A percentile compares a stretch with the other conserved stretches of the same genome.
These are phyloP conservation scores for Amblyjoppa fuscipennis DNA, from an alignment of 2,888 invertebrate genomes.

Conservation along the genomic window DNA sequence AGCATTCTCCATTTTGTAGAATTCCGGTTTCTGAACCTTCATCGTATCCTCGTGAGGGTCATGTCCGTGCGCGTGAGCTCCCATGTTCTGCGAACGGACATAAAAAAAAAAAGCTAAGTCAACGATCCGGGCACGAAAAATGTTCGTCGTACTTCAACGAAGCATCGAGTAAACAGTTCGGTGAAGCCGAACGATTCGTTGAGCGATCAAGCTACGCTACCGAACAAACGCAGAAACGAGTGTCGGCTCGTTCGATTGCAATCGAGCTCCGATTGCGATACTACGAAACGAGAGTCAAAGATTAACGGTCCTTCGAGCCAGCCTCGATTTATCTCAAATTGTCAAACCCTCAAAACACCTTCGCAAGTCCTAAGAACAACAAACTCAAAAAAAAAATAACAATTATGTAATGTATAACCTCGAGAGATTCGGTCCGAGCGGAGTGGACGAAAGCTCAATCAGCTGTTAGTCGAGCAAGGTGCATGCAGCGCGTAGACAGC, in stretches of 20 bases:
- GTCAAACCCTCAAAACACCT: not conserved
- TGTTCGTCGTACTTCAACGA: not conserved
- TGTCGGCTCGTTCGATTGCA: no score
- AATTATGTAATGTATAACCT: conserved; percentile 65
- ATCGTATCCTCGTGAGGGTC: conserved; percentile 78
- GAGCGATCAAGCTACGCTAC: not conserved
- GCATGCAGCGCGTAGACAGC: not conserved
- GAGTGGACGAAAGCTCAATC: not conserved
- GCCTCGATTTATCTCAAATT: not conserved
- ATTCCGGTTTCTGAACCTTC: conserved; percentile 90
- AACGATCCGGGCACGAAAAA: not conserved
- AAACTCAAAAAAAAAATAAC: conserved; percentile 15
- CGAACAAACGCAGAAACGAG: not conserved
- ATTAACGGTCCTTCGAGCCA: no score
- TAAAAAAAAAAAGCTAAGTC: not conserved
- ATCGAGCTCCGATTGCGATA: no score
- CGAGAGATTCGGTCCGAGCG: conserved; percentile 3
- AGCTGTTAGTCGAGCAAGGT: conserved; percentile 8
- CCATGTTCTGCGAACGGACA: conserved; percentile 81
- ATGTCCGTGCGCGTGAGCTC: conserved; percentile 83
- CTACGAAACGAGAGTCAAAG: not conserved
- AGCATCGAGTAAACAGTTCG: not conserved
- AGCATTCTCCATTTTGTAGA: conserved; percentile 91
- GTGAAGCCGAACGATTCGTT: not conserved
- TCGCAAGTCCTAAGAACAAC: not conserved